These are phyloP conservation scores for Philypnodon macrostomus DNA, from an alignment of 2,797 vertebrate genomes.

Conservation along the genomic window DNA sequence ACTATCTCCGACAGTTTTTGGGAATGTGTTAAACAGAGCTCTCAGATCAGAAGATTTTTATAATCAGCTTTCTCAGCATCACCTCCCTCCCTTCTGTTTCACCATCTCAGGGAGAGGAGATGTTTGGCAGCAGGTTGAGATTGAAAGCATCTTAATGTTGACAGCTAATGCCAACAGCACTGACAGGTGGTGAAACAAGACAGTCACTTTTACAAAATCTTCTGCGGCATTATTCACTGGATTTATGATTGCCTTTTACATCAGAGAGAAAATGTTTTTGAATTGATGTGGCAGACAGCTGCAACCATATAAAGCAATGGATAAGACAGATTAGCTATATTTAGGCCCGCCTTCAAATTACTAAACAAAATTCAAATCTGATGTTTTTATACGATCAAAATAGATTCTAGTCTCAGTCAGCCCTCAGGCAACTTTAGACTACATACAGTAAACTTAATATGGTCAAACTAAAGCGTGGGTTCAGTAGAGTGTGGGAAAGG, in stretches of 20 bases:
- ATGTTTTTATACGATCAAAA: too few species aligned
- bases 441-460: not conserved
- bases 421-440: slow-evolving; percentile 17
- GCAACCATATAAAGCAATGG: not conserved
- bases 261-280: not conserved
- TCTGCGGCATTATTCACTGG: slow-evolving; percentile 20
- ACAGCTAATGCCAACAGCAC: slow-evolving; percentile 32
- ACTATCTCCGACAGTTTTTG: slow-evolving; percentile 22
- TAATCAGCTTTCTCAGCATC: slow-evolving; percentile 43
- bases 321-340: slow-evolving; percentile 1
- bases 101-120: slow-evolving; percentile 39
- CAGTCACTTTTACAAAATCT: slow-evolving; percentile 24
- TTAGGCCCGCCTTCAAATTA: slow-evolving; percentile 13
- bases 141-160: slow-evolving; percentile 47
- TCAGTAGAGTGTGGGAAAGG: not conserved
- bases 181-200: slow-evolving; percentile 30
- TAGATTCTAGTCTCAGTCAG: slow-evolving; percentile 19
- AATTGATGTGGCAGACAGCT: slow-evolving; percentile 6
- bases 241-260: slow-evolving; percentile 6
- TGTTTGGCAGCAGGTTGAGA: slow-evolving; percentile 35
- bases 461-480: not conserved
- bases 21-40: slow-evolving; percentile 37
- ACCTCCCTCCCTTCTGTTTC: slow-evolving; percentile 30
- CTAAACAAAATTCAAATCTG: slow-evolving; percentile 2
- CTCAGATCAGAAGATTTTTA: slow-evolving; percentile 46